Evolutionary conservation across 2,888 invertebrate genomes (phyloP).

Genomic region (Eupithecia subumbrata): DNA sequence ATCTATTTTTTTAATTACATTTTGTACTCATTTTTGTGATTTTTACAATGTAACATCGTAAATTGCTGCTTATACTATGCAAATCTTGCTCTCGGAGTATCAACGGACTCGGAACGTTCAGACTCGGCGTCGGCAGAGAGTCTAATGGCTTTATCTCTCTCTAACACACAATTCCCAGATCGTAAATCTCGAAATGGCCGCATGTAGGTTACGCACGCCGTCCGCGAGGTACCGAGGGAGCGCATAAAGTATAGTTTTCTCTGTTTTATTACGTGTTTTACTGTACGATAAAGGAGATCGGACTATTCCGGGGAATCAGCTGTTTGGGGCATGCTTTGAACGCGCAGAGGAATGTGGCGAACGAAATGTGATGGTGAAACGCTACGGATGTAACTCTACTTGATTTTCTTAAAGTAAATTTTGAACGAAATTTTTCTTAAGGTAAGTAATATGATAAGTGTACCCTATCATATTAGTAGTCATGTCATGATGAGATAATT

Average conservation of each 20-base stretch:
- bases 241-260: conserved; percentile 83
- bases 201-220: conserved; percentile 85
- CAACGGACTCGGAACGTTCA: conserved; percentile 70
- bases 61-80: conserved; percentile 61
- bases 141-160: conserved; percentile 81
- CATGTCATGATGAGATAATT: too few species aligned
- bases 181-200: conserved; percentile 85
- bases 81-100: conserved; percentile 73
- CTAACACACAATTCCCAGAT: conserved; percentile 85
- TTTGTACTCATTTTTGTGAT: conserved; percentile 16
- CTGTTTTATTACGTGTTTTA: conserved; percentile 83
- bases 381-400: conserved; percentile 70
- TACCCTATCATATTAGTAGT: too few species aligned
- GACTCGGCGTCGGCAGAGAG: conserved; percentile 77
- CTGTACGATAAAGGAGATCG: conserved; percentile 80
- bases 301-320: conserved; percentile 82
- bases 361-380: conserved; percentile 74
- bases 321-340: conserved; percentile 83
- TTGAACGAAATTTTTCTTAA: too few species aligned
- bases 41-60: conserved; percentile 41
- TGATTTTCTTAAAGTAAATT: conserved; percentile 27
- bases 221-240: conserved; percentile 78
- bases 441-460: too few species aligned
- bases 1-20: neutral
- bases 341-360: conserved; percentile 83